phyloP scores from a whole-genome alignment of 2,797 vertebrate species.

The Glyptemys insculpta region DNA sequence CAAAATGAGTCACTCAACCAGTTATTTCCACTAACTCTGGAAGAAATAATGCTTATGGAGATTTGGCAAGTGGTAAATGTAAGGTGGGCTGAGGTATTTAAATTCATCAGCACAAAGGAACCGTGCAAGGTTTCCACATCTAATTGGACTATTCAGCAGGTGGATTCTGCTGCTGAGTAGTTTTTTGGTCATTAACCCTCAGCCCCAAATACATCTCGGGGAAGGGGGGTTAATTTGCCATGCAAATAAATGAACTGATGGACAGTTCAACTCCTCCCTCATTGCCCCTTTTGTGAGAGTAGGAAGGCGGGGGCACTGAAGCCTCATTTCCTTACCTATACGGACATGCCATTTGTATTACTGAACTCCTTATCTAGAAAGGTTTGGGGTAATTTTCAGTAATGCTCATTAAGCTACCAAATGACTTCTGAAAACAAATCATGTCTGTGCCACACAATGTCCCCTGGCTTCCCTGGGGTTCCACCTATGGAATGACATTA shows the following conservation, averaged over 20 bases:
- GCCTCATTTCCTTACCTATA: not conserved
- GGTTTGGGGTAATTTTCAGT: conserved; percentile 45
- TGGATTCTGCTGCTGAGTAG: fast-evolving
- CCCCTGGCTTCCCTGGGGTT: not conserved
- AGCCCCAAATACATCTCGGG: not conserved
- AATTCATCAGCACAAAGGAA: not conserved
- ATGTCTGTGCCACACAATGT: conserved; percentile 52
- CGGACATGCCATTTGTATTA: conserved; percentile 38
- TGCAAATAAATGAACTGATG: not conserved
- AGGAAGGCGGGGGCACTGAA: conserved; percentile 34
- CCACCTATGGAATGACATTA: conserved; percentile 35
- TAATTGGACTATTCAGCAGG: not conserved
- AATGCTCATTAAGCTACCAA: conserved; percentile 55
- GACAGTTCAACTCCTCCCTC: not conserved
- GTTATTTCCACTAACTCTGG: not conserved
- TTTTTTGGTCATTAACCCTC: not conserved
- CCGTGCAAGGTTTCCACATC: not conserved
- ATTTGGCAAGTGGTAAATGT: not conserved
- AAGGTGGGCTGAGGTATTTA: not conserved
- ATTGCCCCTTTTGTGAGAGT: conserved; percentile 11
- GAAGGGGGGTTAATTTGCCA: not conserved
- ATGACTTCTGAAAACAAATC: conserved; percentile 15
- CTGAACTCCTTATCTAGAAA: conserved; percentile 55
- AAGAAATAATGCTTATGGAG: not conserved
- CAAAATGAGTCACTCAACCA: not conserved